A percentile compares a stretch with the other conserved stretches of the same genome.
phyloP scores from a whole-genome alignment of 2,797 vertebrate species.

The Poeciliopsis presidionis region DNA sequence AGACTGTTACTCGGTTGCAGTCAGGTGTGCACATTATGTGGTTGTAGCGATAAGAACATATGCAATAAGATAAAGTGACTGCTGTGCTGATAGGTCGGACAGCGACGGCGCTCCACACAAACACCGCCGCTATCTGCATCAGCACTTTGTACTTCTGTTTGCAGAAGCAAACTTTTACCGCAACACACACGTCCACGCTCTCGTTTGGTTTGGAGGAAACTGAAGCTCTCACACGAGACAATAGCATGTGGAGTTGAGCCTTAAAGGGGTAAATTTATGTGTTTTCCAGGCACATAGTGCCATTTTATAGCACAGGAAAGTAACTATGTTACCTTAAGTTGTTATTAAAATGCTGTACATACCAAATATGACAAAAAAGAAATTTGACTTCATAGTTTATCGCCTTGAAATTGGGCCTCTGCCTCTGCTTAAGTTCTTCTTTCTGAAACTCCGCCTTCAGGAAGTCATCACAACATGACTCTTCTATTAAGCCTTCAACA shows the following conservation, averaged over 20 bases:
- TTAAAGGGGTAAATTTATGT: not conserved
- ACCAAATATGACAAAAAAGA: too few species aligned
- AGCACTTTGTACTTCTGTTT: constrained; percentile 43
- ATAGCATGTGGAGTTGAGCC: not conserved
- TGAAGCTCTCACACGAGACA: too few species aligned
- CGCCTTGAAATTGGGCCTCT: too few species aligned
- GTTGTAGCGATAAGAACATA: constrained; percentile 52
- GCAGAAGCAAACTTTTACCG: not conserved
- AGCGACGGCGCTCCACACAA: constrained; percentile 19
- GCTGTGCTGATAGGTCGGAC: constrained; percentile 27
- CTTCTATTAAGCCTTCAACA: too few species aligned
- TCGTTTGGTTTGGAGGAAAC: not conserved
- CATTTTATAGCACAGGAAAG: too few species aligned
- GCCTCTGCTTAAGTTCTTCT: too few species aligned
- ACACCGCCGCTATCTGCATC: constrained; percentile 30
- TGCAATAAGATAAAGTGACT: constrained; percentile 52
- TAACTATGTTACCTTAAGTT: too few species aligned
- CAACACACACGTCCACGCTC: not conserved
- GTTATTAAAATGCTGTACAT: too few species aligned
- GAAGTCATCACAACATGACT: too few species aligned
- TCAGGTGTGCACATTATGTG: constrained; percentile 24
- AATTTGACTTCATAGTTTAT: too few species aligned
- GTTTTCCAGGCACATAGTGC: too few species aligned
- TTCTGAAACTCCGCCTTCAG: too few species aligned
- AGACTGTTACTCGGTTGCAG: constrained; percentile 38